Conservation (phyloP, 2,113 vertebrate genomes). For the Coryphaenoides rupestris region DNA sequence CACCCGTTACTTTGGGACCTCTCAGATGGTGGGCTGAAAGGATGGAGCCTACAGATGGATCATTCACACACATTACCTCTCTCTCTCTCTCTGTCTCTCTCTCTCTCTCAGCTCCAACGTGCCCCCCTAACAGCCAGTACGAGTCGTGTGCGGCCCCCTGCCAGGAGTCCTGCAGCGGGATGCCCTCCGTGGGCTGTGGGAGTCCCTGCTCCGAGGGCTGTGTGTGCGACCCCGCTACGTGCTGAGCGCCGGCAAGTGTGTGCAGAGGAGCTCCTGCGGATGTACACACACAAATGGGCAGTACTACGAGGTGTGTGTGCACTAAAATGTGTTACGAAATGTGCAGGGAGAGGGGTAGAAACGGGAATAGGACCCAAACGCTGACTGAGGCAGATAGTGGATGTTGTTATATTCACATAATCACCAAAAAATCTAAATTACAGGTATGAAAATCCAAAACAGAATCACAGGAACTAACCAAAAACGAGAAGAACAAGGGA, state of each 20-base stretch:
- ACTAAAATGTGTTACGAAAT: too few relatives aligned
- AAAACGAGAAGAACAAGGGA: too few relatives aligned
- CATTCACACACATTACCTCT: too few relatives aligned
- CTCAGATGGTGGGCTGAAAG: too few relatives aligned
- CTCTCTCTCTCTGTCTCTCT: background rate
- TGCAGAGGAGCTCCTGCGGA: constrained; percentile 62
- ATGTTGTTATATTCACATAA: too few relatives aligned
- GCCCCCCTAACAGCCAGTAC: constrained; percentile 71
- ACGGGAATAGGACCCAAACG: too few relatives aligned
- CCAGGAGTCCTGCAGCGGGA: constrained; percentile 55
- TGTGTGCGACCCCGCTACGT: constrained; percentile 70
- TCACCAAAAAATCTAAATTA: too few relatives aligned
- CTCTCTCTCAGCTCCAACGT: constrained; percentile 55
- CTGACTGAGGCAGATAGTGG: too few relatives aligned
- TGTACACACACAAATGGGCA: constrained; percentile 58
- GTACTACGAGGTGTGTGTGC: constrained; percentile 60
- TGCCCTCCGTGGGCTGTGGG: constrained; percentile 48
- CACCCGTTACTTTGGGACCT: too few relatives aligned
- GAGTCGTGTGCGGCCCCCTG: constrained; percentile 60
- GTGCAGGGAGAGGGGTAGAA: background rate
- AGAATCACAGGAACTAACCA: too few relatives aligned
- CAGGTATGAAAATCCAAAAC: too few relatives aligned
- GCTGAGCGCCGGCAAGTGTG: constrained; percentile 69
- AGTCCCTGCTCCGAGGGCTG: constrained; percentile 69
- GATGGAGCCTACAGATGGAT: too few relatives aligned